Conservation (phyloP, 2,888 invertebrate genomes). For the Hypsopygia costalis region DNA sequence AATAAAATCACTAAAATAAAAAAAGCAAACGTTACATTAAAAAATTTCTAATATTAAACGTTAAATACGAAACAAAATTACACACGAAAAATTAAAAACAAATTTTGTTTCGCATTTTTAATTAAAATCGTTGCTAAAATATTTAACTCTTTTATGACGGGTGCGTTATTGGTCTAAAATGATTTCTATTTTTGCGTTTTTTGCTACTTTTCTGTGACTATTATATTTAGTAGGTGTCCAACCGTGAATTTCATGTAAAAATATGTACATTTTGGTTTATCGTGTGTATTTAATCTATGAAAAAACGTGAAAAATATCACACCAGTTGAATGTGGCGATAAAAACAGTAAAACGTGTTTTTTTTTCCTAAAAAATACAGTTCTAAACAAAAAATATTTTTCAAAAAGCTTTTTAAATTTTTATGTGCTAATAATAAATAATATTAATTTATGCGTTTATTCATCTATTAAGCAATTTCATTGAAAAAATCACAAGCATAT, state of each 20-base stretch:
- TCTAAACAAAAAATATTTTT: background rate
- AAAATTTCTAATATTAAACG: too few relatives aligned
- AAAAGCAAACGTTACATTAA: too few relatives aligned
- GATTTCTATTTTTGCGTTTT: background rate
- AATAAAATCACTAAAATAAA: too few relatives aligned
- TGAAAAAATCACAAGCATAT: conserved; percentile 25
- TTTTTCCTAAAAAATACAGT: background rate
- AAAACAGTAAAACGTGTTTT: background rate
- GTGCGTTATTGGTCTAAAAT: background rate
- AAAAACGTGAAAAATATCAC: conserved; percentile 6
- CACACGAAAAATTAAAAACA: background rate
- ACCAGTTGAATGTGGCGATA: conserved; percentile 8
- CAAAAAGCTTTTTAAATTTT: background rate
- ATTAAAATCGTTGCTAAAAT: too few relatives aligned
- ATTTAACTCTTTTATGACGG: background rate
- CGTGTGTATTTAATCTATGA: background rate
- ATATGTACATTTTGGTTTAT: conserved; percentile 12
- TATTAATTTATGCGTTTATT: background rate
- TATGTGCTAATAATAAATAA: conserved; percentile 2
- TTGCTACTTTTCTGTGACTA: conserved; percentile 14
- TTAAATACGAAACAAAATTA: too few relatives aligned
- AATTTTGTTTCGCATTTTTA: background rate
- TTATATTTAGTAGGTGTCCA: conserved; percentile 1
- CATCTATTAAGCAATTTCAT: conserved; percentile 17
- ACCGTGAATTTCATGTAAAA: conserved; percentile 4